These are phyloP conservation scores for Achatina immaculata DNA, from an alignment of 1,140 invertebrate species.

Conservation along the genomic window DNA sequence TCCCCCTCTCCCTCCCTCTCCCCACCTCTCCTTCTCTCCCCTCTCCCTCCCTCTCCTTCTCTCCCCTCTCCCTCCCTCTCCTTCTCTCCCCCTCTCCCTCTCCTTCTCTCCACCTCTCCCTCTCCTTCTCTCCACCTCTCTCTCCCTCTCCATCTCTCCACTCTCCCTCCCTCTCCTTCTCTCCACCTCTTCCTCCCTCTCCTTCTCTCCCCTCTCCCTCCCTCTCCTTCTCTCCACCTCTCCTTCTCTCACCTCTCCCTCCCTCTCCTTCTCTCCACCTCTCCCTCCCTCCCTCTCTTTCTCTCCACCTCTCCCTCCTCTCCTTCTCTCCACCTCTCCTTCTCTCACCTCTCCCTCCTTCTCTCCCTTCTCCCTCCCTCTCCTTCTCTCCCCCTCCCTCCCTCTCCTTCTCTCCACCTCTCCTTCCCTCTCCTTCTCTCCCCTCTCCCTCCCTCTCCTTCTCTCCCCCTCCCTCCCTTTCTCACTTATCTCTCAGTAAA, in stretches of 20 bases:
- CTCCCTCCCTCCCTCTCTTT: background rate
- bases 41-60: background rate
- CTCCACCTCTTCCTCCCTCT: background rate
- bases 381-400: background rate
- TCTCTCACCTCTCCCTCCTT: background rate
- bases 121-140: background rate
- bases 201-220: no score
- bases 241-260: background rate
- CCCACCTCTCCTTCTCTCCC: background rate
- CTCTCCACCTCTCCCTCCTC: background rate
- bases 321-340: background rate
- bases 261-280: background rate
- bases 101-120: constrained; percentile 2
- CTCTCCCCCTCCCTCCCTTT: no score
- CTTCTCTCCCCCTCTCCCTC: background rate
- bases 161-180: background rate
- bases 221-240: background rate
- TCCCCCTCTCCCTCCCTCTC: background rate
- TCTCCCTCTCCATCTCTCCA: background rate
- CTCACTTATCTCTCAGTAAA: no score
- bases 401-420: background rate
- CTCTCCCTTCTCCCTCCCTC: no score
- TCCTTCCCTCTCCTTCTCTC: background rate
- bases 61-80: background rate
- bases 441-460: no score